Conservation (phyloP, 2,797 vertebrate genomes). For the Gymnocypris eckloni region DNA sequence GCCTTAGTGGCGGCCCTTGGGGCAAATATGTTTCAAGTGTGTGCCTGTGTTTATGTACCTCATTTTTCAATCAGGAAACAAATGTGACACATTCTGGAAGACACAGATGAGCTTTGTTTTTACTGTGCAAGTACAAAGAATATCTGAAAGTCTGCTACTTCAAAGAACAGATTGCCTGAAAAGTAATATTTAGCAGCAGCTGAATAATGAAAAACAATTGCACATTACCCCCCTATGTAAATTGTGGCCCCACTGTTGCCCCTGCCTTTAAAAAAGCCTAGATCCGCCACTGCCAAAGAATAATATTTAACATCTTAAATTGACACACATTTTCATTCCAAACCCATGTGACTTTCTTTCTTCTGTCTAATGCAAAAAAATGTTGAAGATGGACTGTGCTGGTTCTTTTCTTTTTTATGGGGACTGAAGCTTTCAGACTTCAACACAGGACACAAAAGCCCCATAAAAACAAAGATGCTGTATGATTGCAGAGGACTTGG, state of each 20-base stretch:
- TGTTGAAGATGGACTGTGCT: not conserved
- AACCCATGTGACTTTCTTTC: not conserved
- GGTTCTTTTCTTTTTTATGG: not conserved
- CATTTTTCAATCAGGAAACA: conserved; percentile 43
- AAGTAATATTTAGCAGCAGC: not conserved
- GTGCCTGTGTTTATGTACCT: conserved; percentile 44
- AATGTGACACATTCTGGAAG: conserved; percentile 35
- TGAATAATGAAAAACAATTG: too few relatives aligned
- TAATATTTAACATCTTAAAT: not conserved
- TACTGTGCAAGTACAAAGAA: conserved; percentile 2
- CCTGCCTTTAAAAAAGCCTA: too few relatives aligned
- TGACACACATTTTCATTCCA: not conserved
- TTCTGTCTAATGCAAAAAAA: conserved; percentile 9
- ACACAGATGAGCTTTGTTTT: conserved; percentile 14
- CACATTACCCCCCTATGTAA: too few relatives aligned
- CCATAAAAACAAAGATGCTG: conserved; percentile 22
- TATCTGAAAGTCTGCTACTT: not conserved
- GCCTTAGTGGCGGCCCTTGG: conserved; percentile 36
- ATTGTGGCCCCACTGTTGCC: too few relatives aligned
- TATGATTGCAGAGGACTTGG: not conserved
- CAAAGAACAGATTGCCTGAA: not conserved
- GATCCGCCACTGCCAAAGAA: not conserved
- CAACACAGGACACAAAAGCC: not conserved
- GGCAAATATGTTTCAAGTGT: conserved; percentile 42
- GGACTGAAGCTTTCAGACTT: not conserved